A percentile compares a stretch with the other conserved stretches of the same genome.
Conservation (phyloP, 1,140 invertebrate genomes). For the Choristoneura fumiferana region DNA sequence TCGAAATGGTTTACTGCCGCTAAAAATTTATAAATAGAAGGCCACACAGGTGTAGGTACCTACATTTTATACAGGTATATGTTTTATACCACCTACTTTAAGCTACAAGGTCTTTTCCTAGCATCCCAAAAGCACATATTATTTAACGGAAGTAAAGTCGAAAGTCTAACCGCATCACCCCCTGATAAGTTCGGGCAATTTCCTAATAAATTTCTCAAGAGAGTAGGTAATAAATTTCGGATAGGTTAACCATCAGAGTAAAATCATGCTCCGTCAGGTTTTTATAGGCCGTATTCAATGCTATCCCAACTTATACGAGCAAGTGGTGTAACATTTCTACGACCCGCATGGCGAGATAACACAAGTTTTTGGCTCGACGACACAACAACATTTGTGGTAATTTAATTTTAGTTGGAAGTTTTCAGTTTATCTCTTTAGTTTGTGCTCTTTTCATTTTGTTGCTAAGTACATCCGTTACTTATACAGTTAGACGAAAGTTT, state of each 20-base stretch:
- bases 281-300: constrained; percentile 2
- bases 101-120: no score
- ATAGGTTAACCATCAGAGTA: constrained; percentile 11
- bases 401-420: constrained; percentile 10
- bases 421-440: constrained; percentile 7
- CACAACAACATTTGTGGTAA: constrained; percentile 10
- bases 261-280: constrained; percentile 6
- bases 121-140: no score
- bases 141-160: no score
- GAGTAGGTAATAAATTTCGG: constrained; percentile 8
- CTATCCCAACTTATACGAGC: constrained; percentile 6
- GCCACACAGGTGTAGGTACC: no score
- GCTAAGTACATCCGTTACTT: constrained; percentile 2
- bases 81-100: no score
- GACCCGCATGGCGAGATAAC: constrained; percentile 3
- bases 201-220: constrained; percentile 13
- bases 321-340: constrained; percentile 2
- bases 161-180: not conserved
- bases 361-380: constrained; percentile 12
- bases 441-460: constrained; percentile 9
- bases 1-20: no score
- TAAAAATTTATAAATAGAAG: no score
- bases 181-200: constrained; percentile 1
- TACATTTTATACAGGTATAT: no score
- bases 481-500: not conserved